These are phyloP conservation scores for Augiades crinisus DNA, from an alignment of 2,888 invertebrate species.

Conservation along the genomic window DNA sequence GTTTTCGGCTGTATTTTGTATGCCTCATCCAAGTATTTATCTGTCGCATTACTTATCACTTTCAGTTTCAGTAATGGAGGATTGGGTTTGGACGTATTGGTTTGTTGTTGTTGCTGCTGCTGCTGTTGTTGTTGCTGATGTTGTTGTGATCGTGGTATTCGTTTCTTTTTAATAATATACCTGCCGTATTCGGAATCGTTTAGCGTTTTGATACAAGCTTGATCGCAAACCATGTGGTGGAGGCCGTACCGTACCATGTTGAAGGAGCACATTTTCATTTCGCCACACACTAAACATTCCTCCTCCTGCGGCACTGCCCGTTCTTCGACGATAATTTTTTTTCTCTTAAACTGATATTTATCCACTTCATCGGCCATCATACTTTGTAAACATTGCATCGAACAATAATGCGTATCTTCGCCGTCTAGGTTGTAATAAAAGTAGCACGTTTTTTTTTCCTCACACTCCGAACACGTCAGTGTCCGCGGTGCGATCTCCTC, in stretches of 20 bases:
- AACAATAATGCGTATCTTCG: conserved; percentile 76
- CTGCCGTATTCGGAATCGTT: conserved; percentile 60
- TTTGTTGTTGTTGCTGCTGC: conserved; percentile 6
- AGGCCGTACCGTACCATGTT: conserved; percentile 76
- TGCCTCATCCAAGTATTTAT: conserved; percentile 76
- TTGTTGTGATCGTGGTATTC: conserved; percentile 36
- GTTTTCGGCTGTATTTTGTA: conserved; percentile 82
- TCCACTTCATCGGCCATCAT: conserved; percentile 78
- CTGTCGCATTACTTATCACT: conserved; percentile 77
- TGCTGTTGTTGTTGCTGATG: conserved; percentile 16
- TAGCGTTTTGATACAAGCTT: conserved; percentile 79
- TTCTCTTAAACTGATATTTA: conserved; percentile 77
- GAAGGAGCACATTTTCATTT: conserved; percentile 69
- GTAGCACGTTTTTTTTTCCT: conserved; percentile 65
- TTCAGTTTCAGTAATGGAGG: conserved; percentile 69
- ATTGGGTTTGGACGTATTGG: conserved; percentile 34
- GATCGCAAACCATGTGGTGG: conserved; percentile 75
- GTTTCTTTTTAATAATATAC: conserved; percentile 56
- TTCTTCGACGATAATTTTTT: conserved; percentile 69
- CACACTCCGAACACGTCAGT: conserved; percentile 65
- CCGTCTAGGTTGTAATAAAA: conserved; percentile 72
- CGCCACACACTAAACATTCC: conserved; percentile 74
- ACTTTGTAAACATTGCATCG: conserved; percentile 75
- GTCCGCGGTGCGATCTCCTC: conserved; percentile 59
- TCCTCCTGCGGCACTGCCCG: conserved; percentile 51